phyloP scores from a whole-genome alignment of 2,797 vertebrate genomes.

The Enteromius paludinosus region DNA sequence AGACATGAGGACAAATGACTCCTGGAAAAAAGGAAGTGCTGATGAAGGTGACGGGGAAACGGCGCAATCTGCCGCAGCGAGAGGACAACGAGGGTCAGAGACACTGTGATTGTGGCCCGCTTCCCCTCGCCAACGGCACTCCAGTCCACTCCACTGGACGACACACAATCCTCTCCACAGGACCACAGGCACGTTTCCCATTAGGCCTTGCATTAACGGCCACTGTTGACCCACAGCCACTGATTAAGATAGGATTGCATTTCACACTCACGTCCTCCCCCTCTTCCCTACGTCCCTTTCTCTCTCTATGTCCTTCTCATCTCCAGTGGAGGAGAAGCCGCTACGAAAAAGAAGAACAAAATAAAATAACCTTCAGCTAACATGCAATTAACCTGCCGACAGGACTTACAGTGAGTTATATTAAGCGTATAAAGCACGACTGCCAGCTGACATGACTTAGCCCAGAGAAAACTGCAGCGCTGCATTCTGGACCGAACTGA shows the following conservation, averaged over 20 bases:
- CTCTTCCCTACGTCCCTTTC: not conserved
- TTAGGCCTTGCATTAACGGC: constrained; percentile 76
- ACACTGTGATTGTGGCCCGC: constrained; percentile 47
- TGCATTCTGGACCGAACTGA: constrained; percentile 48
- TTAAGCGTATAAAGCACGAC: constrained; percentile 23
- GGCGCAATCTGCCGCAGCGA: constrained; percentile 70
- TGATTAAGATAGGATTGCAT: constrained; percentile 66
- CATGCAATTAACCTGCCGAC: constrained; percentile 42
- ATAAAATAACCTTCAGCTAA: constrained; percentile 57
- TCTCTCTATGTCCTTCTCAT: constrained; percentile 52
- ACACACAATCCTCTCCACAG: constrained; percentile 61
- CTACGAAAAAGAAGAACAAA: constrained; percentile 52
- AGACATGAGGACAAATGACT: constrained; percentile 33
- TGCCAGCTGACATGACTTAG: constrained; percentile 29
- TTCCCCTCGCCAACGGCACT: constrained; percentile 38
- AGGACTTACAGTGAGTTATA: constrained; percentile 36
- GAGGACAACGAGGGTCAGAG: constrained; percentile 60
- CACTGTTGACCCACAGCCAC: constrained; percentile 74
- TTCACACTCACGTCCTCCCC: constrained; percentile 56
- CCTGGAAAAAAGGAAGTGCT: constrained; percentile 15
- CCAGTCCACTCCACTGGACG: constrained; percentile 51
- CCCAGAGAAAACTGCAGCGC: constrained; percentile 21
- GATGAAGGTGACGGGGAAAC: constrained; percentile 69
- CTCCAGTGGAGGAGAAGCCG: constrained; percentile 28
- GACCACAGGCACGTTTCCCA: constrained; percentile 78